Evolutionary conservation across 2,113 vertebrate species (phyloP), one percentile per base, ranked within the genome.

Genomic region (Bufo gargarizans): DNA sequence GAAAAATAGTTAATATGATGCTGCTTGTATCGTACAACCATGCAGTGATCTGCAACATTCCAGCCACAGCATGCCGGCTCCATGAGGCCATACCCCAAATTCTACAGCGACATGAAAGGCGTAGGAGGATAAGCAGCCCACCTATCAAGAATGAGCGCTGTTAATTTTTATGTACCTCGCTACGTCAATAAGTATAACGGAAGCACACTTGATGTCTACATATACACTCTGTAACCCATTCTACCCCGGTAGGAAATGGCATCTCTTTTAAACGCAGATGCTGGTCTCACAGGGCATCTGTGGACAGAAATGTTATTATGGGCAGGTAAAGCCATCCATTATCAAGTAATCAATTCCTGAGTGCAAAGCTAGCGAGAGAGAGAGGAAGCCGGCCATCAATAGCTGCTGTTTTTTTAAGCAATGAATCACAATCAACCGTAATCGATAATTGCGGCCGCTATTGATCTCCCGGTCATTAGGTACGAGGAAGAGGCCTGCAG

Each of bases 301-400:
- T 63, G 76, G 85, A 67, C 58, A 67, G 19, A 79, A 87, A 79
- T 86, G 77, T 88, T 82, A 81, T 82, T 74, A 88, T 61, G 71
- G 77, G n/a, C n/a, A 56, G 43, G 86, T 82, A 49, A 88, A 74
- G 43, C 55, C 86, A 76, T 61, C 65, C 78, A 82, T 88, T 88
- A 88, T 56, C 12, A 17, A 59, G 65, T 45, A 82, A 88, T 88
- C 86, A 82, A 82, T 88, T 17, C 20, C 86, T 49, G 19, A 72
- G 63, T 5, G 56, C 49, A 77, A n/a, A 19, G 9, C 11, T 14
- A 50, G 61, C 4, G 33, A 58, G 74, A 53, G 50, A 53, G 74
- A 71, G 77, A 11, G 53, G 22, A 72, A 74, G 20, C 11, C 17
- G 17, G 33, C 65, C 49, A 71, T 82, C 78, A 74, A 82, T 61